A percentile compares a stretch with the other conserved stretches of the same genome.
Conservation (phyloP, 2,888 invertebrate genomes). For the Ophioninae sp. region DNA sequence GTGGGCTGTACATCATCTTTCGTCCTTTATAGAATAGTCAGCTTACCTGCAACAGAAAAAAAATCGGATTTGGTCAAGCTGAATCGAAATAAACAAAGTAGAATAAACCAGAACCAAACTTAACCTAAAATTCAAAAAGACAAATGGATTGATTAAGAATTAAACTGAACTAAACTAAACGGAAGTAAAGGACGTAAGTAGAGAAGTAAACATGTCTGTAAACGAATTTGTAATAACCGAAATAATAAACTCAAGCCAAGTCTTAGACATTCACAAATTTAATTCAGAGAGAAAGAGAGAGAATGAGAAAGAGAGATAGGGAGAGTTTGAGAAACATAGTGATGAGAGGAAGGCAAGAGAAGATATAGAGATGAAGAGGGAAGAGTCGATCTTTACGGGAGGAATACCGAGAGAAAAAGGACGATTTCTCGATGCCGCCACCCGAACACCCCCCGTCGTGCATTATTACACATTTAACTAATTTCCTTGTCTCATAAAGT, state of each 20-base stretch:
- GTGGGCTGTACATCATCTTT: background rate
- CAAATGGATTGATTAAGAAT: too few relatives aligned
- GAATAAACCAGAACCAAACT: too few relatives aligned
- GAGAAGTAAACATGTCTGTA: too few relatives aligned
- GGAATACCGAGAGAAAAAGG: slow-evolving; percentile 42
- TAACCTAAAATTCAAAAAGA: too few relatives aligned
- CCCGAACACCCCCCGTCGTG: slow-evolving; percentile 69
- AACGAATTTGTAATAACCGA: too few relatives aligned
- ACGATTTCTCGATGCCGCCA: slow-evolving; percentile 62
- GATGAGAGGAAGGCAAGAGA: background rate
- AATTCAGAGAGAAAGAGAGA: slow-evolving; percentile 1
- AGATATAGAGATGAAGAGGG: slow-evolving; percentile 32
- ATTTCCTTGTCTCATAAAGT: slow-evolving; percentile 78
- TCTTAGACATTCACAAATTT: too few relatives aligned
- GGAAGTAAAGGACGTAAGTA: too few relatives aligned
- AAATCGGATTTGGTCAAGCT: too few relatives aligned
- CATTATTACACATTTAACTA: slow-evolving; percentile 78
- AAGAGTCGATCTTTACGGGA: slow-evolving; percentile 49
- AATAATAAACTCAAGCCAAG: too few relatives aligned
- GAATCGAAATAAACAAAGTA: too few relatives aligned
- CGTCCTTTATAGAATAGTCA: slow-evolving; percentile 3
- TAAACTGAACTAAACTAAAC: too few relatives aligned
- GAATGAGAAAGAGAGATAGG: slow-evolving; percentile 25
- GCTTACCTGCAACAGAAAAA: slow-evolving; percentile 55
- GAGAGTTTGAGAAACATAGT: slow-evolving; percentile 21